Evolutionary conservation across 2,113 vertebrate genomes (phyloP), one percentile per base, ranked within the genome.

Genomic region (Vireo altiloquus): DNA sequence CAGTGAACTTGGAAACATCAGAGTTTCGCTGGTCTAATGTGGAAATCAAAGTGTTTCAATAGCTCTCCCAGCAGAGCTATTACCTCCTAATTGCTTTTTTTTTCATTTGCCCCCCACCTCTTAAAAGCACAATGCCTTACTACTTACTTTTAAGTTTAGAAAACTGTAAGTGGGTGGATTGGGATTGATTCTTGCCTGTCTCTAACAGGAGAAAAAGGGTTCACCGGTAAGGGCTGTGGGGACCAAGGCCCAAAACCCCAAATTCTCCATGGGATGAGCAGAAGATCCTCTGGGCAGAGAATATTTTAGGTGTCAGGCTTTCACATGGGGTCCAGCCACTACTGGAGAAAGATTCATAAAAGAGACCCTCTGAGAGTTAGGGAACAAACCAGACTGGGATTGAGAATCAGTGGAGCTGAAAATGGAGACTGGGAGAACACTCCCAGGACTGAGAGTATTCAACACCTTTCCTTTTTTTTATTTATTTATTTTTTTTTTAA

Each of bases 1-100:
- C 93, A 92, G 79, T 96, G 94, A 96, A 96, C 90, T 96, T 97
- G 95, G 86, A 96, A 95, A 94, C 95, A 89, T 95, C 88, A 94
- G 90, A 96, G 94, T 93, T 96, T 82, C 90, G 21, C 69, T 84
- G 80, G 88, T 93, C 94, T 95, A 93, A 94, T 90, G 89, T 92
- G 95, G 90, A 93, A 94, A 89, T 93, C 86, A 93, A 96, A 96
- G 90, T 76, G 80, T 91, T 92, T 90, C 92, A 92, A 87, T 93
- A 89, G 92, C 82, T 90, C 65, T 92, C 61, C 90, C 89, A 89
- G 72, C 39, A 87, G 80, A 93, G 82, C 86, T 77, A 86, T 93
- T 96, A 85, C 71, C 90, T 78, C 56, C 31, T 91, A 93, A 95
- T 87, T 90, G 88, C 80, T 49, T 64, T 92, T 90, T 83, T 68